Percentiles rank a stretch among this genome's conserved stretches.
phyloP scores from a whole-genome alignment of 2,888 invertebrate species.

The Eulithis prunata region DNA sequence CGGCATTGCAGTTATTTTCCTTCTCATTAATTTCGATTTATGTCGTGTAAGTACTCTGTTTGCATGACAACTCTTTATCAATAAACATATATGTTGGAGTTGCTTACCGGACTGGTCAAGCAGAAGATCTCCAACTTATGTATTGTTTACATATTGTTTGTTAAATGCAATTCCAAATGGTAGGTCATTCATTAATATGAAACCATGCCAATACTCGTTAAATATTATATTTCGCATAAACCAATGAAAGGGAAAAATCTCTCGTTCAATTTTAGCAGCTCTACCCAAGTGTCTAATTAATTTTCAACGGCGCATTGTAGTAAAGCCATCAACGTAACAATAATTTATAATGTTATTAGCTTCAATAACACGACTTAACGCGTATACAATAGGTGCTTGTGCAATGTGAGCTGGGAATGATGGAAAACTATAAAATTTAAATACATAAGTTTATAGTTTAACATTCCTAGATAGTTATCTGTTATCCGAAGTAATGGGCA shows the following conservation, averaged over 20 bases:
- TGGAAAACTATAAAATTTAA: constrained; percentile 34
- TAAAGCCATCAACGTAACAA: constrained; percentile 32
- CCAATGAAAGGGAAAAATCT: constrained; percentile 17
- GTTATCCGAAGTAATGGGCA: constrained; percentile 9
- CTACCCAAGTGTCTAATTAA: constrained; percentile 19
- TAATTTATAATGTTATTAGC: constrained; percentile 37
- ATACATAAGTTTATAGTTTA: constrained; percentile 15
- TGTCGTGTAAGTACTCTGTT: constrained; percentile 43
- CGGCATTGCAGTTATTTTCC: constrained; percentile 58
- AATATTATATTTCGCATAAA: background rate
- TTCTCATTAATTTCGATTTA: constrained; percentile 56
- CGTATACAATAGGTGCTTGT: constrained; percentile 38
- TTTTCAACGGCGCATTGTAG: constrained; percentile 28
- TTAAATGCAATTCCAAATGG: no score
- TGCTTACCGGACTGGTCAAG: constrained; percentile 16
- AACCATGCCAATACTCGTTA: background rate
- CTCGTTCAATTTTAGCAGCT: constrained; percentile 6
- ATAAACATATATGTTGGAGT: constrained; percentile 32
- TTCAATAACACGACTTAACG: constrained; percentile 36
- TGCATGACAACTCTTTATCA: constrained; percentile 46
- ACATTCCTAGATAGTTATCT: constrained; percentile 18
- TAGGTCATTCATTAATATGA: no score
- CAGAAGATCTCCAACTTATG: background rate
- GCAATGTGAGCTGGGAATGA: constrained; percentile 34
- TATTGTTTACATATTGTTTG: no score